Base-by-base conservation (phyloP, 2,888 invertebrate genomes). In the Anagyrus pseudococci region DNA sequence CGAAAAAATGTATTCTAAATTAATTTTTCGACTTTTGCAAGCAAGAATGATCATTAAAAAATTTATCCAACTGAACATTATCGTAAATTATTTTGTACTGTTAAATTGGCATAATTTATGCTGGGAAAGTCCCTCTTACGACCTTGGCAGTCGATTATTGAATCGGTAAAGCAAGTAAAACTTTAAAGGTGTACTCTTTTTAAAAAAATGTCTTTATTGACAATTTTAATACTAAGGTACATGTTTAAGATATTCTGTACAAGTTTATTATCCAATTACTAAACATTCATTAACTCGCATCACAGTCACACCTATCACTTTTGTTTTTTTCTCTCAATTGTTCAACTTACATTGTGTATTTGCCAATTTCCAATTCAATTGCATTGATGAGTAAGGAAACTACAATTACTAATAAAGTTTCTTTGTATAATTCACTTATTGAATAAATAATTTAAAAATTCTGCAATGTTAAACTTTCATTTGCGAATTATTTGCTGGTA, bases 251-350 rank as follows among this genome's bases (percentile, higher is more conserved):
- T 58, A 57, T 60, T 60, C 57, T 66, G 62, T 66, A 62, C 62
- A 66, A 41, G 54, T 58, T 54, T 61, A 66, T 62, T 60, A 57
- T 50, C 37, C 56, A 47, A 62, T 62, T 56, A 44, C 49, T 66
- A 48, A 37, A 56, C 62, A 60, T 23, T 57, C 59, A 57, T 60
- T 8, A 37, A 57, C 67, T 71, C 67, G 56, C 70, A 71, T 71
- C 73, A 73, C 72, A 73, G 71, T 70, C 67, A 68, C 49, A 63
- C 59, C 49, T 69, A 60, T 69, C 69, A 53, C 55, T 37, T 37
- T 37, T 2, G 15, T 68, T 68, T 50, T 55, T 43, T 43, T 41
- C 15, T 29, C 10, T 29, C 10, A 7, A 7, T 40, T 33, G 1
- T 10, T 57, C 26, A 44, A 57, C 49, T 64, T 61, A 48, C 47